phyloP scores from a whole-genome alignment of 2,113 vertebrate genomes.

The Tragelaphus imberbis region DNA sequence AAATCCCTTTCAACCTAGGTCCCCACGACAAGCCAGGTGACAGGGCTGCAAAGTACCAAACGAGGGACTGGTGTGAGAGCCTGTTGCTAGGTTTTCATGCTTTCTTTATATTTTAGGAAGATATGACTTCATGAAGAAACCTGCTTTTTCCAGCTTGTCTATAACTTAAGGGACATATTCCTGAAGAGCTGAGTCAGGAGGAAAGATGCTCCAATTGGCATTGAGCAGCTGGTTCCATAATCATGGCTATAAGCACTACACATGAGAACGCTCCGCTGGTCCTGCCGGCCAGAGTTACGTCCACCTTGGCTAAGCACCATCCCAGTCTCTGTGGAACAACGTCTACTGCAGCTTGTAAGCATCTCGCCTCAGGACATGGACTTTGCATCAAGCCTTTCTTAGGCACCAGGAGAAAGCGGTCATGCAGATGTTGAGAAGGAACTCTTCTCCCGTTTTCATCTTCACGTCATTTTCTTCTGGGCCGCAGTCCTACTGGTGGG shows the following conservation, averaged over 20 bases:
- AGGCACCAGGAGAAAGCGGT: neutral
- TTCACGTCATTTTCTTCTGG: rapidly evolving
- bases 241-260: neutral
- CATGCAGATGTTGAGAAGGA: neutral
- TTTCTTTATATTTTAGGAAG: neutral
- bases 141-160: neutral
- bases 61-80: rapidly evolving
- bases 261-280: neutral
- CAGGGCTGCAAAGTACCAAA: neutral
- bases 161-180: neutral
- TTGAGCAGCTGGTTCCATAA: too few species aligned
- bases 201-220: neutral
- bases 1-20: neutral
- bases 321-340: rapidly evolving
- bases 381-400: neutral
- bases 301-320: neutral
- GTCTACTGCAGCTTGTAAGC: neutral
- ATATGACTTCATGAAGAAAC: neutral
- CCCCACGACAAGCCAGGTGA: neutral
- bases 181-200: neutral
- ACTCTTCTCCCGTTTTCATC: neutral
- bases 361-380: neutral
- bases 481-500: neutral
- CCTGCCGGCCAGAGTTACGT: neutral
- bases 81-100: neutral